Conservation (phyloP, 2,888 invertebrate genomes). For the Sisyra nigra region DNA sequence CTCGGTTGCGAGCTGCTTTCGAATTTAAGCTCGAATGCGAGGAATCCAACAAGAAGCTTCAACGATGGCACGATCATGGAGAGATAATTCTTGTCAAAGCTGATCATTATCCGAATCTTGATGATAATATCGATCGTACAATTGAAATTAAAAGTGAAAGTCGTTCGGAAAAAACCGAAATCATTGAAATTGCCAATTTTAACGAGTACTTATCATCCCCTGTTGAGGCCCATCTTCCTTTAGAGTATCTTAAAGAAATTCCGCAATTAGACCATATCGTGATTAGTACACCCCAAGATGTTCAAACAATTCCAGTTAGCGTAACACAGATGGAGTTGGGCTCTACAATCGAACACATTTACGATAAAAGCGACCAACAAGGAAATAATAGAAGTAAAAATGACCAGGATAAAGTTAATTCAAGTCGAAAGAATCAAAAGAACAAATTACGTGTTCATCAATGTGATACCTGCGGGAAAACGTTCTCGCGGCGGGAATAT, state of each 20-base stretch:
- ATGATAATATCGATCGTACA: not conserved
- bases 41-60: constrained; percentile 16
- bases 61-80: not conserved
- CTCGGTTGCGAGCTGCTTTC: constrained; percentile 18
- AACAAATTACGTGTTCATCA: constrained; percentile 18
- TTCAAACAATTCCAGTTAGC: too few relatives aligned
- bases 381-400: constrained; percentile 4
- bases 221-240: constrained; percentile 6
- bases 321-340: too few relatives aligned
- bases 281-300: too few relatives aligned
- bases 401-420: not conserved
- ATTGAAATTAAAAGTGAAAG: not conserved
- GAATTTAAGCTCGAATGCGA: constrained; percentile 20
- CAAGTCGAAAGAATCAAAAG: constrained; percentile 15
- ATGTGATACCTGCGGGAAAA: constrained; percentile 25
- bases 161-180: not conserved
- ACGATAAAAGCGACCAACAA: too few relatives aligned
- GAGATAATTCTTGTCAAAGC: too few relatives aligned
- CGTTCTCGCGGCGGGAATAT: constrained; percentile 22
- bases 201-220: constrained; percentile 10
- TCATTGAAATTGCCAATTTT: constrained; percentile 4
- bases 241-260: too few relatives aligned
- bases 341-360: too few relatives aligned
- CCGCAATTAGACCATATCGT: too few relatives aligned
- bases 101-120: too few relatives aligned